phyloP scores from a whole-genome alignment of 2,888 invertebrate genomes.

The Leptothorax acervorum region DNA sequence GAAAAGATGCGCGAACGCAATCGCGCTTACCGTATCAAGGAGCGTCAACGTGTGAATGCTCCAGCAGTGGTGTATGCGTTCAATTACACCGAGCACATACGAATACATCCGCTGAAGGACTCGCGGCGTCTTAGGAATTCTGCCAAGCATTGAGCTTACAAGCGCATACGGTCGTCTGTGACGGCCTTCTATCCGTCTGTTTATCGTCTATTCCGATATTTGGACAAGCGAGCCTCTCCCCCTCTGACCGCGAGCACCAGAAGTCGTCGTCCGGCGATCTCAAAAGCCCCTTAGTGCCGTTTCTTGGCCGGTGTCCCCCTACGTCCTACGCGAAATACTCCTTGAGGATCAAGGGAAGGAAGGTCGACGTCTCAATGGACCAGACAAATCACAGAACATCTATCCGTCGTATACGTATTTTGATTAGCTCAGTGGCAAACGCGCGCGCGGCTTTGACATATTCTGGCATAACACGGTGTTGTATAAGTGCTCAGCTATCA shows the following conservation, averaged over 20 bases:
- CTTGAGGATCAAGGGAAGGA: conserved; percentile 68
- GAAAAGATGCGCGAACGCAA: neutral
- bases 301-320: conserved; percentile 60
- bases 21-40: neutral
- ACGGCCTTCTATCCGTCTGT: conserved; percentile 77
- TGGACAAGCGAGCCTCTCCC: conserved; percentile 63
- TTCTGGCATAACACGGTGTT: neutral
- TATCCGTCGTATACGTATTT: conserved; percentile 48
- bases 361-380: conserved; percentile 65
- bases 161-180: conserved; percentile 69
- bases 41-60: conserved; percentile 44
- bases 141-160: conserved; percentile 76
- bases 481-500: neutral
- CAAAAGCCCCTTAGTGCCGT: conserved; percentile 78
- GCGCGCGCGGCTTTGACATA: conserved; percentile 53
- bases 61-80: conserved; percentile 78
- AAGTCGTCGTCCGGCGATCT: conserved; percentile 69
- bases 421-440: conserved; percentile 60
- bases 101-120: conserved; percentile 72
- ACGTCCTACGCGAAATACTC: conserved; percentile 58
- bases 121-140: conserved; percentile 70
- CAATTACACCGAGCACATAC: conserved; percentile 79
- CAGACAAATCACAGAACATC: conserved; percentile 67
- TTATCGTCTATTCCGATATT: conserved; percentile 81
- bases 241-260: conserved; percentile 55